Evolutionary conservation across 2,888 invertebrate genomes (phyloP).

Genomic region (Cylindroiulus punctatus): DNA sequence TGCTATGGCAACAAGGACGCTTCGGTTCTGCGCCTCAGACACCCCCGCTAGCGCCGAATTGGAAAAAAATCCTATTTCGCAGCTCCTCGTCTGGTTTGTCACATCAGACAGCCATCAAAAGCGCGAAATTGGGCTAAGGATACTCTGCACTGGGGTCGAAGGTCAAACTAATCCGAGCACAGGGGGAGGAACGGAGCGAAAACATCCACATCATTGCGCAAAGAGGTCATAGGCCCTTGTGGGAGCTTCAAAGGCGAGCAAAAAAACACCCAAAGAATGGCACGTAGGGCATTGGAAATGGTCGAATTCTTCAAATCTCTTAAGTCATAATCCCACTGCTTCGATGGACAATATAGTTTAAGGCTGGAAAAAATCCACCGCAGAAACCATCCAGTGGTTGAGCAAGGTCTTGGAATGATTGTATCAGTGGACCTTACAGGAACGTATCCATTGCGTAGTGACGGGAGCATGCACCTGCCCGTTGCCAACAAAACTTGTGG

Average conservation of each 20-base stretch:
- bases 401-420: no score
- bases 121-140: neutral
- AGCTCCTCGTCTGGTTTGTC: neutral
- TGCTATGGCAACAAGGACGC: neutral
- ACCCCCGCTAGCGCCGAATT: neutral
- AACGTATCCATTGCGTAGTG: no score
- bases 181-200: neutral
- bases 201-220: neutral
- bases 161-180: constrained; percentile 18
- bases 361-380: no score
- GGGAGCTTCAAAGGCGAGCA: neutral
- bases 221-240: neutral
- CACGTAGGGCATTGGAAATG: no score
- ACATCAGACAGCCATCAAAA: neutral
- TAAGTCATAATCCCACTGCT: no score
- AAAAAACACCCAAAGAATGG: neutral
- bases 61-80: neutral
- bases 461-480: neutral
- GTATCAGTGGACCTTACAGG: no score
- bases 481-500: neutral
- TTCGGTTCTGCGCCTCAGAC: neutral
- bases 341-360: no score
- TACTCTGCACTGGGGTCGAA: neutral
- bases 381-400: no score
- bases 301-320: no score